Conservation (phyloP, 2,888 invertebrate genomes). For the Bimastos eiseni region DNA sequence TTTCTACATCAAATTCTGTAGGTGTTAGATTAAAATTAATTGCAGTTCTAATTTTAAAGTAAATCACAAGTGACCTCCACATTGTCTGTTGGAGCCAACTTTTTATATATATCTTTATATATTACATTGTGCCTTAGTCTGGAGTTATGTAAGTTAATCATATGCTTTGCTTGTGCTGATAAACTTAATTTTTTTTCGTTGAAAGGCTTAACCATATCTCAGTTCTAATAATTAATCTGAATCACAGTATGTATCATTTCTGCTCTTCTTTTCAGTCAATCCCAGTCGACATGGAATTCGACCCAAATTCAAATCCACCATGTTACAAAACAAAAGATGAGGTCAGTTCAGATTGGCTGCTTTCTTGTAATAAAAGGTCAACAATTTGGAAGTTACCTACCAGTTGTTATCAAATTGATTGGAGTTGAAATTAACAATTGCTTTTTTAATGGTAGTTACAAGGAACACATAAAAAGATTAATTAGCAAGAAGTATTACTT, state of each 20-base stretch:
- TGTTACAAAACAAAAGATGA: conserved; percentile 98
- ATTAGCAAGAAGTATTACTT: background rate
- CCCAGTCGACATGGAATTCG: conserved; percentile 98
- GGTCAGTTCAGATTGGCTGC: conserved; percentile 59
- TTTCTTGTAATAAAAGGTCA: background rate
- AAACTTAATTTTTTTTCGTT: background rate
- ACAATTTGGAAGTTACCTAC: background rate
- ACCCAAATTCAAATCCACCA: conserved; percentile 93
- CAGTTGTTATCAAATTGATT: background rate
- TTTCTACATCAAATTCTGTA: background rate
- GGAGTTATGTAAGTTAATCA: background rate
- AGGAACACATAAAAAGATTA: background rate
- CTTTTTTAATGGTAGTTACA: background rate
- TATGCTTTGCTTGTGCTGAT: background rate
- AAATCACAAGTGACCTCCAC: background rate
- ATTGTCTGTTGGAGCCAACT: background rate
- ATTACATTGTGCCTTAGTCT: background rate
- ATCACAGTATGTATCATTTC: background rate
- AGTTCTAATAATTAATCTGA: background rate
- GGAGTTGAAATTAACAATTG: background rate
- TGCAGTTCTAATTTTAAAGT: background rate
- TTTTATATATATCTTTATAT: background rate
- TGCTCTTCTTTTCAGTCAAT: conserved; percentile 74
- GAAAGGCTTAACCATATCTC: background rate
- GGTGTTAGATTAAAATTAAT: background rate